Evolutionary conservation across 2,888 invertebrate genomes (phyloP).

Genomic region (Nomada ruficornis): DNA sequence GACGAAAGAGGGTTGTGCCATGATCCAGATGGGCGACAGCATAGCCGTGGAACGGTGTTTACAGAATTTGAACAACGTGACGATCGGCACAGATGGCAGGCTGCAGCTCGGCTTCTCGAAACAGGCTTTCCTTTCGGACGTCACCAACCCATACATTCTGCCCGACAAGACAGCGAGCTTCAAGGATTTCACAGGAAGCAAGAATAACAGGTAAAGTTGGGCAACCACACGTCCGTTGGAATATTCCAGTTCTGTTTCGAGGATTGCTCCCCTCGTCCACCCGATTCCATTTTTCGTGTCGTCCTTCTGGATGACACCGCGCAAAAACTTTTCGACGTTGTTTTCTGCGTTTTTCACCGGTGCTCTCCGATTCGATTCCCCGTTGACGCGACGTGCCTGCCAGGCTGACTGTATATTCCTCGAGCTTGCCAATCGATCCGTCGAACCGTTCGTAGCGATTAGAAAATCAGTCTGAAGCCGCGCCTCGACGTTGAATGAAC

Average conservation of each 20-base stretch:
- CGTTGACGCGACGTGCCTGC: background rate
- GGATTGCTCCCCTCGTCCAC: background rate
- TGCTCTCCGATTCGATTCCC: background rate
- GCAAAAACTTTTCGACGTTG: background rate
- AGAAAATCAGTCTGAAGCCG: constrained; percentile 18
- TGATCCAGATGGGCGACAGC: constrained; percentile 99
- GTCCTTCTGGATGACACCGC: constrained; percentile 9
- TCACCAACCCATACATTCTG: constrained; percentile 97
- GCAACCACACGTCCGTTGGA: background rate
- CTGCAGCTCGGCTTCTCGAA: constrained; percentile 94
- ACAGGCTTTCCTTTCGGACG: constrained; percentile 97
- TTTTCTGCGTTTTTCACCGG: background rate
- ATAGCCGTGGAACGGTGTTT: constrained; percentile 97
- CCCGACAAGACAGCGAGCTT: constrained; percentile 98
- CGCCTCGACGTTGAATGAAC: constrained; percentile 39
- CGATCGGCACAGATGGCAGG: constrained; percentile 91
- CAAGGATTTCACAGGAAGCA: constrained; percentile 98
- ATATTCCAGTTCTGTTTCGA: background rate
- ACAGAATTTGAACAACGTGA: constrained; percentile 96
- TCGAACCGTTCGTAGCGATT: background rate
- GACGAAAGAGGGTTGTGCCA: constrained; percentile 99
- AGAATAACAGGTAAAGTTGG: constrained; percentile 90
- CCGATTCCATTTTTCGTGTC: background rate
- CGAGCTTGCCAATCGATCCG: constrained; percentile 6
- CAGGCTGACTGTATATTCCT: background rate